Evolutionary conservation across 2,888 invertebrate species (phyloP), one percentile per base, ranked within the genome.

Genomic region (Gari tellinella): DNA sequence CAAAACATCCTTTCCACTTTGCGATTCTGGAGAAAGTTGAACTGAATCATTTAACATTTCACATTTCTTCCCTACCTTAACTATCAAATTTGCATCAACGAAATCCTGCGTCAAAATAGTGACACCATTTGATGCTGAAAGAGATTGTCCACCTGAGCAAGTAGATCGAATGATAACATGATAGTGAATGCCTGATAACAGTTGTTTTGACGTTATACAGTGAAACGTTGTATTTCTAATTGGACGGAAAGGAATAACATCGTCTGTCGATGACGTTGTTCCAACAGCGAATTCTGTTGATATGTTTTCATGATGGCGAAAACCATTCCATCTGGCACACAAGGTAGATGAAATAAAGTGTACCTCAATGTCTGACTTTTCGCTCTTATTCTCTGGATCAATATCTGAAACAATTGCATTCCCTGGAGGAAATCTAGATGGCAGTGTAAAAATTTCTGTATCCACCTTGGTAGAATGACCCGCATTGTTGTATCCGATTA

Each of bases 371-470:
- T 76, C 75, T 14, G 7, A 14, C 23, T 15, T 15, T 10, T 1
- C 25, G 10, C 5, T 31, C 10, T 31, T 4, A 10, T 31, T 10
- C 10, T 3, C 25, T 2, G 68, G 68, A 38, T 68, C 68, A 37
- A 62, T 31, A 37, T 80, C 80, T 23, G 64, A 38, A 15, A 80
- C 63, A 0, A 62, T 19, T 3, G 64, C 77, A 19, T 72, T 41
- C 15, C 68, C 74, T n/a, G 80, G 80, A 0, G 80, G 70, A 58
- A 53, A 68, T 40, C 19, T 53, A 0, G 80, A 80, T 10, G 80
- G 80, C 3, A 80, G 37, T 0, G 14, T 21, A 46, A 80, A 73
- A 12, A n/a, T 25, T 12, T 63, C 49, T 5, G 73, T 57, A 23
- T 43, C 51, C 0, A 66, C 45, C n/a, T 55, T 55, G 7, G 56